phyloP scores from a whole-genome alignment of 2,113 vertebrate genomes.

The Enhydra lutris region DNA sequence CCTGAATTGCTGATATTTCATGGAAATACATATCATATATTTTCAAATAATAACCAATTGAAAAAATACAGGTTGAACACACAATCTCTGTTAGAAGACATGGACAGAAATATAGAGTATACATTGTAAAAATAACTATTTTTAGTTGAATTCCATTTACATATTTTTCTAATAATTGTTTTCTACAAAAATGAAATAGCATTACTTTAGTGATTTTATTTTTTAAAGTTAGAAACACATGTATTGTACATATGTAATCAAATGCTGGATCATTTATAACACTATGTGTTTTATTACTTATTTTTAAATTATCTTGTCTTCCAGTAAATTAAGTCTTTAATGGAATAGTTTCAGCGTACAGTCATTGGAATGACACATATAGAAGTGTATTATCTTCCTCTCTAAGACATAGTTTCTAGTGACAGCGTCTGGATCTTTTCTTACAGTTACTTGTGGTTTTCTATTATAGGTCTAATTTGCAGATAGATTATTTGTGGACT shows the following conservation, averaged over 20 bases:
- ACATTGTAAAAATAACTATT: background rate
- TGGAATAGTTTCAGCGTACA: background rate
- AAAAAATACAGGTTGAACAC: background rate
- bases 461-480: background rate
- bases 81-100: background rate
- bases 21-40: background rate
- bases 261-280: background rate
- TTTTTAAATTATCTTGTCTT: background rate
- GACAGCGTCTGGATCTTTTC: background rate
- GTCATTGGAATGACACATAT: background rate
- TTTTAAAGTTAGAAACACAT: conserved; percentile 4
- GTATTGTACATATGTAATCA: background rate
- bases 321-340: background rate
- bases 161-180: background rate
- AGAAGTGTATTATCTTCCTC: background rate
- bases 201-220: background rate
- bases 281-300: background rate
- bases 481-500: background rate
- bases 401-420: background rate
- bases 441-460: background rate
- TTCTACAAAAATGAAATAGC: background rate
- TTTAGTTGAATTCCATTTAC: background rate
- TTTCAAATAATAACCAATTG: background rate
- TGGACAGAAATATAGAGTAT: background rate
- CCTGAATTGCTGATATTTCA: conserved; percentile 20